Conservation (phyloP, 1,140 invertebrate species). For the Drosophila yakuba region DNA sequence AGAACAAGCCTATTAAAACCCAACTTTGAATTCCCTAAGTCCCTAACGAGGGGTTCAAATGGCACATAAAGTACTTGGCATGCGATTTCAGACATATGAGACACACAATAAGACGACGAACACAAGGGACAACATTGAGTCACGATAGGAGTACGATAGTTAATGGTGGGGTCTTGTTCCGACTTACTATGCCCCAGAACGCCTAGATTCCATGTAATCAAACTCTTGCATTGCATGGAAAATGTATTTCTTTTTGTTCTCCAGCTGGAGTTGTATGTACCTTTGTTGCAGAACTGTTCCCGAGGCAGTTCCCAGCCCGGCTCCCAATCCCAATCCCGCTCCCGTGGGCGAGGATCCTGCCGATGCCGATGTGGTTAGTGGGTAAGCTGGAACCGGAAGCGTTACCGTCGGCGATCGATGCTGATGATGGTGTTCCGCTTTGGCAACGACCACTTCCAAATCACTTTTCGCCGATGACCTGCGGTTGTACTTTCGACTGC, state of each 20-base stretch:
- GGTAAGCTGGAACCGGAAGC: constrained; percentile 48
- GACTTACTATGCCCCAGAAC: constrained; percentile 79
- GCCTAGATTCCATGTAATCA: constrained; percentile 71
- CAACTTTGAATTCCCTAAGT: not conserved
- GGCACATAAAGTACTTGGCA: constrained; percentile 16
- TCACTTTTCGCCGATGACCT: constrained; percentile 63
- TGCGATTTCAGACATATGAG: constrained; percentile 23
- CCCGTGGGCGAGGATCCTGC: constrained; percentile 35
- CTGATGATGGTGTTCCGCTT: constrained; percentile 68
- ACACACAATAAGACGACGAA: constrained; percentile 18
- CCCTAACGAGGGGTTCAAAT: not conserved
- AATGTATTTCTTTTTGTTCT: constrained; percentile 78
- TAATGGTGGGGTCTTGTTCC: constrained; percentile 50
- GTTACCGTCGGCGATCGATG: constrained; percentile 73
- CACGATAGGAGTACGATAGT: constrained; percentile 57
- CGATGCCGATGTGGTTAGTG: constrained; percentile 26
- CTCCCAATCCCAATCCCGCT: constrained; percentile 1
- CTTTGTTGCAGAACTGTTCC: constrained; percentile 74
- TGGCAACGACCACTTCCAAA: constrained; percentile 61
- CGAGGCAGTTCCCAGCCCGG: constrained; percentile 29
- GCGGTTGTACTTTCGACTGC: constrained; percentile 73
- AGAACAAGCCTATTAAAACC: not conserved
- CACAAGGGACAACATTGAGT: constrained; percentile 64
- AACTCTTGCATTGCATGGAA: constrained; percentile 77
- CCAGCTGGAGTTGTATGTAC: constrained; percentile 78